These are phyloP conservation scores for Cataglyphis albicans DNA, from an alignment of 2,888 invertebrate genomes.

Conservation along the genomic window DNA sequence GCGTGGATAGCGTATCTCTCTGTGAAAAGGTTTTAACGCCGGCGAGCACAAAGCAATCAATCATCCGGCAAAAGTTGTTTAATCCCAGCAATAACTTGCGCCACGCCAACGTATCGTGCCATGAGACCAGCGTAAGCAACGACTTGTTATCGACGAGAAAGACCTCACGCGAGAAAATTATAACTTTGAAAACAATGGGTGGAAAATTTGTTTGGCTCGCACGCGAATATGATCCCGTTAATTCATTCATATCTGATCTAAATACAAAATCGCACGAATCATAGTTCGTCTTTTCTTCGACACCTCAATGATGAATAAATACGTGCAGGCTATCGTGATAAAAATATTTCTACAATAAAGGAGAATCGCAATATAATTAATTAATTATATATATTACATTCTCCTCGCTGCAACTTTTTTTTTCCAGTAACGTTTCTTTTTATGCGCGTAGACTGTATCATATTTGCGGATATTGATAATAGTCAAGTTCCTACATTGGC, in stretches of 20 bases:
- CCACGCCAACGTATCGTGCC: constrained; percentile 53
- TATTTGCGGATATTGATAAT: not conserved
- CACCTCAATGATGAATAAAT: not conserved
- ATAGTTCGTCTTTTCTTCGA: not conserved
- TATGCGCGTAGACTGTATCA: not conserved
- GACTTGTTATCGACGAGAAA: constrained; percentile 43
- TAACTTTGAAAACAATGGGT: constrained; percentile 23
- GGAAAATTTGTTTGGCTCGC: constrained; percentile 38
- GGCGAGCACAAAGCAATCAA: constrained; percentile 80
- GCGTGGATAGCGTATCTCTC: constrained; percentile 76
- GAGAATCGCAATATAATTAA: not conserved
- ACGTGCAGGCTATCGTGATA: not conserved
- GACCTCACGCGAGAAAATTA: constrained; percentile 50
- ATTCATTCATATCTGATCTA: not conserved
- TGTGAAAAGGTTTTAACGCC: constrained; percentile 80
- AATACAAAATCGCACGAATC: not conserved
- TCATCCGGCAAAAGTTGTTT: constrained; percentile 82
- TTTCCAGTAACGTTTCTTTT: constrained; percentile 7
- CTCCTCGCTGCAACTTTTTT: not conserved
- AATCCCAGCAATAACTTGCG: constrained; percentile 80
- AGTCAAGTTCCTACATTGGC: constrained; percentile 34
- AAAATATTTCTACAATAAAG: not conserved
- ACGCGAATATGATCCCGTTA: constrained; percentile 5
- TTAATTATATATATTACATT: not conserved
- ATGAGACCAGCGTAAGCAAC: constrained; percentile 23